Evolutionary conservation across 2,113 vertebrate species (phyloP).

Genomic region (Laticauda laticaudata): DNA sequence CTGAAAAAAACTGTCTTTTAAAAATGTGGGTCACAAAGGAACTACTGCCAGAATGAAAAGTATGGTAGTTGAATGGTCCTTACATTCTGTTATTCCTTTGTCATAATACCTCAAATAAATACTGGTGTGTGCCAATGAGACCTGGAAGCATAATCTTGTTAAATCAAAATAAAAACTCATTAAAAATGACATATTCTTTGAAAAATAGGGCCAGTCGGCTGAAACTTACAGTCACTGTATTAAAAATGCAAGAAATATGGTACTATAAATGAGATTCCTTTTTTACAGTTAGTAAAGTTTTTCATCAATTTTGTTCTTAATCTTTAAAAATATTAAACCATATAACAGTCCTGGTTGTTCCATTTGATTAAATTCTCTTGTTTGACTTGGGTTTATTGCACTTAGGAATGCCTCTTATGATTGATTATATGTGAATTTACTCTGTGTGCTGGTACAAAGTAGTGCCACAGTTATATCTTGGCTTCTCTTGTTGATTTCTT

Average conservation of each 20-base stretch:
- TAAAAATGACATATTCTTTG: slow-evolving; percentile 19
- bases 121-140: neutral
- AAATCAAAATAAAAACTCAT: slow-evolving; percentile 38
- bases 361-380: neutral
- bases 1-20: neutral
- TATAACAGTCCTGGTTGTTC: neutral
- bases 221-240: neutral
- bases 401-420: neutral
- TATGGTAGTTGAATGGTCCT: neutral
- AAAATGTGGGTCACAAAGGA: neutral
- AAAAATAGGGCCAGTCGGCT: neutral
- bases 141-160: slow-evolving; percentile 27
- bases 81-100: neutral
- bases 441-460: neutral
- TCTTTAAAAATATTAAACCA: neutral
- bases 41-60: neutral
- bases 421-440: neutral
- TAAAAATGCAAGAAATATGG: neutral
- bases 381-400: neutral
- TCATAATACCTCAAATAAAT: neutral
- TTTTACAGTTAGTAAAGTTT: neutral
- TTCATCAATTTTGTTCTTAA: neutral
- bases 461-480: neutral
- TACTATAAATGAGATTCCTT: neutral
- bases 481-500: neutral